Evolutionary conservation across 2,888 invertebrate genomes (phyloP), one percentile per base, ranked within the genome.

Genomic region (Microchrysa polita): DNA sequence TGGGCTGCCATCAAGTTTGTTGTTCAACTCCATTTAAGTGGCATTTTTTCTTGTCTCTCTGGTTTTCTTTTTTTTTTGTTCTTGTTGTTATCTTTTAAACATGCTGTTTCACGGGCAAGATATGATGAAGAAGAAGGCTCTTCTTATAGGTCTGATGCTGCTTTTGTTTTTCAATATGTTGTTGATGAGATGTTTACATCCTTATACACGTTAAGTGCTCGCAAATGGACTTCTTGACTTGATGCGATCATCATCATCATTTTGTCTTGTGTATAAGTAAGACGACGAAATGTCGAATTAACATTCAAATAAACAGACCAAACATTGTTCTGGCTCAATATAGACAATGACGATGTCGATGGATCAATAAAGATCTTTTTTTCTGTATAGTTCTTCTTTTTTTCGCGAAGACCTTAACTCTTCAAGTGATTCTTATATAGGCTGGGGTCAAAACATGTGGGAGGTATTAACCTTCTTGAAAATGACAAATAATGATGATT

Each of bases 1-100:
- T 55, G 55, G 69, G 34, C 34, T 42, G 55, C 57, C 69, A 69
- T 69, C 27, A 57, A 69, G 55, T 69, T n/a, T 69, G 69, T 69
- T 69, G 67, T 52, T 67, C 53, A 52, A 34, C 53, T 53, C 53
- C 23, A 53, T 67, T 53, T 67, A 16, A 67, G 67, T 34, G 27
- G 27, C 27, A 34, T 53, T 23, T 7, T 14, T 20, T 67, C 23
- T 59, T 52, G 14, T 67, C 53, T 53, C 42, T 7, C 2, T 7
- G 59, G 59, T 23, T 59, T n/a, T 12, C 5, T 23, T 7, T 14
- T 20, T 67, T 59, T 59, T 52, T 5, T 67, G 34, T 53, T 18
- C 27, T 5, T 7, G 59, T 22, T 23, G 22, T n/a, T 12, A 9
- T 55, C 55, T 55, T 55, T 9, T 18, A 2, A n/a, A 20, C 20